phyloP scores from a whole-genome alignment of 2,113 vertebrate genomes.

The Stigmatopora nigra region DNA sequence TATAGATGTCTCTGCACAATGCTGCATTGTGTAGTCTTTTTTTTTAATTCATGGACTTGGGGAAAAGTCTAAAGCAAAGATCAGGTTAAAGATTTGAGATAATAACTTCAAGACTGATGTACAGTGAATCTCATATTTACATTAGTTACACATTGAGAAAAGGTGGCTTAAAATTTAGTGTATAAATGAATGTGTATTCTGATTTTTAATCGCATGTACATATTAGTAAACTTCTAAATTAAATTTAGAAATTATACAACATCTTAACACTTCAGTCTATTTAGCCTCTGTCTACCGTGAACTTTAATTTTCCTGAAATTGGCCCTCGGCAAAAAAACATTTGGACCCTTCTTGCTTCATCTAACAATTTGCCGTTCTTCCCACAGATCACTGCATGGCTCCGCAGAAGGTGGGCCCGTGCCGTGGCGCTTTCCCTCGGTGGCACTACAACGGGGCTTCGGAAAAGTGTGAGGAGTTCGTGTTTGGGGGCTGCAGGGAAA shows the following conservation, averaged over 20 bases:
- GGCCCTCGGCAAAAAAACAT: too few relatives aligned
- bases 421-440: constrained; percentile 82
- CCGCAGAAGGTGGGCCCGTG: constrained; percentile 84
- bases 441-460: constrained; percentile 78
- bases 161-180: too few relatives aligned
- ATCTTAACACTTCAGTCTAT: too few relatives aligned
- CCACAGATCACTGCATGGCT: constrained; percentile 81
- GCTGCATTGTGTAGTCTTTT: constrained; percentile 1
- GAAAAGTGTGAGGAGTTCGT: constrained; percentile 77
- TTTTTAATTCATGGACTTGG: background rate
- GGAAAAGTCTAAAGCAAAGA: background rate
- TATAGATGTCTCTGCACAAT: background rate
- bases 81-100: background rate
- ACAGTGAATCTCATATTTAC: background rate
- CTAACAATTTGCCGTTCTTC: background rate
- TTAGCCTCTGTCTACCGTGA: too few relatives aligned
- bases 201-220: too few relatives aligned
- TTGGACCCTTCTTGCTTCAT: too few relatives aligned
- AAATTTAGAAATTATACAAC: too few relatives aligned
- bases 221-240: too few relatives aligned
- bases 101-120: background rate
- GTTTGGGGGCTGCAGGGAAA: constrained; percentile 85
- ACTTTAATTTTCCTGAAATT: too few relatives aligned
- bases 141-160: background rate
- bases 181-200: too few relatives aligned